Percentiles rank a stretch among this genome's conserved stretches.
phyloP scores from a whole-genome alignment of 2,888 invertebrate genomes.

The Nymphalis polychloros region DNA sequence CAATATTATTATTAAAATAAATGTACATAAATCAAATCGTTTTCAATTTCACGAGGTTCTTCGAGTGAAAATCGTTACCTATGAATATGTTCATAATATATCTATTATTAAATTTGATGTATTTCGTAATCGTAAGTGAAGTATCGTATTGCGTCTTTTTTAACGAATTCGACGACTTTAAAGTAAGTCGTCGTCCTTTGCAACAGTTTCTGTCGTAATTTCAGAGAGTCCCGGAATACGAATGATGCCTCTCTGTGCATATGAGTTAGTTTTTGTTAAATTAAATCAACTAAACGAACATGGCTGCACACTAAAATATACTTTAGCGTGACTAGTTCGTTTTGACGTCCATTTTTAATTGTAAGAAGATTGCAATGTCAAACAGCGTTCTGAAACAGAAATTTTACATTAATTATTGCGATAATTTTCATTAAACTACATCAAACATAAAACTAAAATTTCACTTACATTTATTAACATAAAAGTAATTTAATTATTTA shows the following conservation, averaged over 20 bases:
- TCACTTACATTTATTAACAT: too few species aligned
- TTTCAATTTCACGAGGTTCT: slow-evolving; percentile 76
- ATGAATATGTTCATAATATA: slow-evolving; percentile 75
- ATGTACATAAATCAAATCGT: slow-evolving; percentile 43
- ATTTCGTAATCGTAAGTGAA: slow-evolving; percentile 75
- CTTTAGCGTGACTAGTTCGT: slow-evolving; percentile 21
- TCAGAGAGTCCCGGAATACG: slow-evolving; percentile 75
- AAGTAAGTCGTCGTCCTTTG: slow-evolving; percentile 72
- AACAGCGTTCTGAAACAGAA: slow-evolving; percentile 32
- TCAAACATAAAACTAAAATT: too few species aligned
- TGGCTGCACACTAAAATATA: slow-evolving; percentile 21
- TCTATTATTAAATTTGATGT: slow-evolving; percentile 57
- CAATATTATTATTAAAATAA: slow-evolving; percentile 28
- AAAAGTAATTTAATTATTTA: too few species aligned
- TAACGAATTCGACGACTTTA: slow-evolving; percentile 74
- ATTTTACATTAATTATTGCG: not conserved
- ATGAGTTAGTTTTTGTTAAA: slow-evolving; percentile 50
- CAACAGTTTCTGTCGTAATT: slow-evolving; percentile 71
- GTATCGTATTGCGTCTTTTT: slow-evolving; percentile 78
- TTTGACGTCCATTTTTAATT: slow-evolving; percentile 27
- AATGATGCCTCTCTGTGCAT: slow-evolving; percentile 71
- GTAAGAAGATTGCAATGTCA: not conserved
- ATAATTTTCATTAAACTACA: too few species aligned
- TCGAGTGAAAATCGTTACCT: slow-evolving; percentile 69
- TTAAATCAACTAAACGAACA: slow-evolving; percentile 38